Evolutionary conservation across 1,140 invertebrate genomes (phyloP), one percentile per base, ranked within the genome.

Genomic region (Brachionus plicatilis): DNA sequence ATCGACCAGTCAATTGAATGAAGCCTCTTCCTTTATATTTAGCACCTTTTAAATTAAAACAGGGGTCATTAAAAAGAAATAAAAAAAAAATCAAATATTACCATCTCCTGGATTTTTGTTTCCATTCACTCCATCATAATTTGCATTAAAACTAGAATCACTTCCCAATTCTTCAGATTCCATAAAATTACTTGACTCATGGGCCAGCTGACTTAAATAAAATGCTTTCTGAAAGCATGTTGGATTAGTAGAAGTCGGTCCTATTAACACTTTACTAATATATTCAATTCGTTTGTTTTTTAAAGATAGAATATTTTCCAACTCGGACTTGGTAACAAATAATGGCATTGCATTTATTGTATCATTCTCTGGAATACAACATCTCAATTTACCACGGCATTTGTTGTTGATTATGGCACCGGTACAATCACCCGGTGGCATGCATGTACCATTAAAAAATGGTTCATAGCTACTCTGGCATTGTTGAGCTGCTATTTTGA

Each of bases 1-100:
- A 37, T 9, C 68, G 68, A 43, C 68, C 68, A 20, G 68, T 72
- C 14, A 72, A 7, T 72, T 72, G 12, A 3, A 72, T 37, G n/a
- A 43, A 43, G 7, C 68, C 68, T 41, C 68, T 37, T 17, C 68
- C 68, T n/a, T 72, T 72, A n/a, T 43, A 72, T 72, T 72, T 72
- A 2, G 33, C 41, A 0, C 68, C 68, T 41, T 43, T n/a, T 20
- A 37, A 37, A 37, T 37, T 37, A 0, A 37, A 37, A 7, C 33
- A 37, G 2, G 5, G 6, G 33, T 37, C 33, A 37, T 37, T 37
- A 37, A 7, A 37, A 6, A 7, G 12, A 29, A 68, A 14, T 7
- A 37, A 17, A 53, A 53, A 1, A 17, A 14, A 53, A 53, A 1
- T 50, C 1, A 9, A 60, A 8, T 20, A 24, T 60, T 60, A 60